A percentile compares a stretch with the other conserved stretches of the same genome.
phyloP scores from a whole-genome alignment of 2,888 invertebrate species.

The Odontomyia ornata region DNA sequence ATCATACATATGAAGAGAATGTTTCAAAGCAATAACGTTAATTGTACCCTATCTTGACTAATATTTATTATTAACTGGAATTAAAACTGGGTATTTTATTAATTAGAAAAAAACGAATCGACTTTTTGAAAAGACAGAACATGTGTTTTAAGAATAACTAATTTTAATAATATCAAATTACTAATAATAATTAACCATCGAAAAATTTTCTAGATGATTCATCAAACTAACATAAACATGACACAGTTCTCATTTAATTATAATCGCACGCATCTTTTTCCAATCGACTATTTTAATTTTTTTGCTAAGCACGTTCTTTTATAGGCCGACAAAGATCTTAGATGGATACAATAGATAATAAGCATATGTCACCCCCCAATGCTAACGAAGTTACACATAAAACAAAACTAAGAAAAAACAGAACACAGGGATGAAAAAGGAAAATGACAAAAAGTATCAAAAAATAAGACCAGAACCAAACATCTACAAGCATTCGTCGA shows the following conservation, averaged over 20 bases:
- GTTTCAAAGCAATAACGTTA: no score
- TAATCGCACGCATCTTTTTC: slow-evolving; percentile 16
- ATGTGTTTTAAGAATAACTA: no score
- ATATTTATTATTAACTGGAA: no score
- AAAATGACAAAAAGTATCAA: slow-evolving; percentile 1
- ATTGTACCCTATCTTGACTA: no score
- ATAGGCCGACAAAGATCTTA: neutral
- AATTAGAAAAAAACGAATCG: no score
- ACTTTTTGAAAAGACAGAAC: no score
- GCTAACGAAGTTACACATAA: neutral
- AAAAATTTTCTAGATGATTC: no score
- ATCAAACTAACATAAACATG: neutral
- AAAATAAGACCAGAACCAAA: slow-evolving; percentile 9
- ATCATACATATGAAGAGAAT: no score
- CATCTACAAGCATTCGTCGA: neutral
- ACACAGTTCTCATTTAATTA: slow-evolving; percentile 17
- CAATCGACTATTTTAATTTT: slow-evolving; percentile 42
- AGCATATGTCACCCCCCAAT: slow-evolving; percentile 40
- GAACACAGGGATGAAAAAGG: neutral
- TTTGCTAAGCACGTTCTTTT: neutral
- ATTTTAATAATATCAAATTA: no score
- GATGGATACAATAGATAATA: slow-evolving; percentile 35
- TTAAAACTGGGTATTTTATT: no score
- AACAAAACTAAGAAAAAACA: neutral
- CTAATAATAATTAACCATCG: no score